Evolutionary conservation across 2,888 invertebrate genomes (phyloP), one percentile per base, ranked within the genome.

Genomic region (Xestia sexstrigata): DNA sequence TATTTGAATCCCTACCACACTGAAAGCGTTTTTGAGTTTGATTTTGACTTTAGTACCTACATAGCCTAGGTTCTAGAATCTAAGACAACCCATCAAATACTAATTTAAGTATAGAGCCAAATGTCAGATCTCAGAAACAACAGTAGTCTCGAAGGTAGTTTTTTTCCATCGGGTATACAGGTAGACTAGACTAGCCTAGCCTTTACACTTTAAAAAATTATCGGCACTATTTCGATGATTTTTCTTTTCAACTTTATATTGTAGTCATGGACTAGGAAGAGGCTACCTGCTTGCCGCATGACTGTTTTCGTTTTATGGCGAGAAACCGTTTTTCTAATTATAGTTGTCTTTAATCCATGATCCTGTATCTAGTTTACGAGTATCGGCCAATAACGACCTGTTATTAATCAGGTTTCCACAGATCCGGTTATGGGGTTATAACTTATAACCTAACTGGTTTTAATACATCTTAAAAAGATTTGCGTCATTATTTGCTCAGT

Each of bases 401-500:
- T 20, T 17, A 39, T 15, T n/a, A 52, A 80, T 82, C 77, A 76
- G 62, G 70, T 77, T 82, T 47, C 20, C 42, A 4, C 52, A 67
- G 77, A 82, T 82, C 70, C 60, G n/a, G 30, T 30, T 26, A 11
- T 42, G 39, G 9, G 13, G 55, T 17, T 58, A 30, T 20, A 63
- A 15, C 39, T 42, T 39, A 42, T 35, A 70, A 63, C 15, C 52
- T 45, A 62, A 60, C 52, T 11, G 45, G 30, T 52, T 71, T 62
- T 30, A 82, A 67, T 35, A 68, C 78, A 63, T 82, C 35, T 81
- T 69, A 11, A 23, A 55, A 52, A 60, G 17, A 70, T 82, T 82
- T 81, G 70, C 80, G 77, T 82, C 78, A 82, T 63, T 60, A 70
- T 62, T 83, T 68, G 49, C 39, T 70, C 23, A 63, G 62, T 79